Base-by-base conservation (phyloP, 1,140 invertebrate species). In the Temnothorax curvispinosus region DNA sequence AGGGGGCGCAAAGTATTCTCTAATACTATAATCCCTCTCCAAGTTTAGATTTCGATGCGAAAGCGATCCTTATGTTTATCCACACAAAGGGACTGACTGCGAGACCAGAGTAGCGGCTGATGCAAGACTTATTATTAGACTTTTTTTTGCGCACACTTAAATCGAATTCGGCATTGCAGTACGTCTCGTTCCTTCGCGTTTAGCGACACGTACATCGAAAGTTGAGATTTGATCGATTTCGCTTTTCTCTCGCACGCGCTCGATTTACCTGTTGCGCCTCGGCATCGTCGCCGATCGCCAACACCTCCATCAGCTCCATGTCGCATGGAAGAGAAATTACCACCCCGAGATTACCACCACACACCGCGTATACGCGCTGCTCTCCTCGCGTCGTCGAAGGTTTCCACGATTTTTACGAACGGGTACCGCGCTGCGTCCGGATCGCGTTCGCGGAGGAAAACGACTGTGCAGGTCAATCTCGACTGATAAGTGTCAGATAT, bases 261-360 rank as follows among this genome's bases (percentile, higher is more conserved):
- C 54, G 21, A 9, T 32, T 76, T 60, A 76, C 74, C 38, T 76
- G 74, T 74, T 38, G 35, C 15, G 8, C 38, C 21, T 60, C 35
- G n/a, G 7, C 21, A 18, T 47, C 21, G 27, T 4, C 52, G 52
- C 52, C 15, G 27, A 18, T 80, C 60, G 44, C 35, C 32, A 2
- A 52, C 11, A 18, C 11, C 1, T 65, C 76, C 76, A 80, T 80
- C 11, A 18, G 15, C 1, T 65, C 76, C 76, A 80, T 80, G 27
- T 50, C 58, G 44, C 18, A 15, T 2, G 47, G 18, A 62, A 47
- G 3, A 38, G 32, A 74, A 9, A 64, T 11, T 21, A 38, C 1
- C 1, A 47, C 21, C 44, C 38, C 15, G 35, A 71, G 65, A 47
- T 72, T n/a, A n/a, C n/a, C n/a, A n/a, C n/a, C 15, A 69, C 60